Percentiles rank a stretch among this genome's conserved stretches.
phyloP scores from a whole-genome alignment of 2,797 vertebrate species.

The Falco berigora region DNA sequence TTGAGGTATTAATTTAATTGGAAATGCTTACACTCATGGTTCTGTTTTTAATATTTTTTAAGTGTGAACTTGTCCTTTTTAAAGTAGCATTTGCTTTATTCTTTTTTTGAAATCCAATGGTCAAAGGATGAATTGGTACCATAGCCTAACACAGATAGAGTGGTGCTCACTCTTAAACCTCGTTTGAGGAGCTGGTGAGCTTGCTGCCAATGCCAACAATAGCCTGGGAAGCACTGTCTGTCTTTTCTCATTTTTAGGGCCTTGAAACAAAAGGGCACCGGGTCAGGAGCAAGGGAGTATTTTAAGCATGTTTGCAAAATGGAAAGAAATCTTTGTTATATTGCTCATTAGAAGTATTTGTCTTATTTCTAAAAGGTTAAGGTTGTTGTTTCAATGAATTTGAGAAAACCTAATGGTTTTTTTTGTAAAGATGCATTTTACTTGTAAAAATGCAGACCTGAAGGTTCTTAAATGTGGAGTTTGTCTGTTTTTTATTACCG shows the following conservation, averaged over 20 bases:
- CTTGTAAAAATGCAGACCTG: constrained; percentile 12
- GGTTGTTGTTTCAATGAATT: not conserved
- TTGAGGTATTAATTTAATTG: constrained; percentile 39
- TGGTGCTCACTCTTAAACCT: not conserved
- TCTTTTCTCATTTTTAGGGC: not conserved
- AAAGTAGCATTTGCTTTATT: constrained; percentile 6
- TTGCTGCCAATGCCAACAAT: not conserved
- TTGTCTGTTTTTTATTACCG: not conserved
- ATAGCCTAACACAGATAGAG: not conserved
- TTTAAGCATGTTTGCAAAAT: constrained; percentile 40
- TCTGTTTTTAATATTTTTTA: not conserved
- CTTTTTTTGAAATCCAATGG: not conserved
- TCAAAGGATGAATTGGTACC: not conserved
- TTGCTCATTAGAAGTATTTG: not conserved
- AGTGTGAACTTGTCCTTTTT: not conserved
- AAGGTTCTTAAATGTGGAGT: not conserved
- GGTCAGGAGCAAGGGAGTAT: not conserved
- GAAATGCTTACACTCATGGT: constrained; percentile 8
- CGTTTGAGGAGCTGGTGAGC: not conserved
- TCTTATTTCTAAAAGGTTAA: constrained; percentile 17
- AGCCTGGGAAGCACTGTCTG: not conserved
- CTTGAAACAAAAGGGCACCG: not conserved
- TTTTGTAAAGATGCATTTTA: constrained; percentile 23
- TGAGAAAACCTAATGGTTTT: not conserved
- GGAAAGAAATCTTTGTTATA: not conserved